These are phyloP conservation scores for Troides helena DNA, from an alignment of 2,888 invertebrate species.

Conservation along the genomic window DNA sequence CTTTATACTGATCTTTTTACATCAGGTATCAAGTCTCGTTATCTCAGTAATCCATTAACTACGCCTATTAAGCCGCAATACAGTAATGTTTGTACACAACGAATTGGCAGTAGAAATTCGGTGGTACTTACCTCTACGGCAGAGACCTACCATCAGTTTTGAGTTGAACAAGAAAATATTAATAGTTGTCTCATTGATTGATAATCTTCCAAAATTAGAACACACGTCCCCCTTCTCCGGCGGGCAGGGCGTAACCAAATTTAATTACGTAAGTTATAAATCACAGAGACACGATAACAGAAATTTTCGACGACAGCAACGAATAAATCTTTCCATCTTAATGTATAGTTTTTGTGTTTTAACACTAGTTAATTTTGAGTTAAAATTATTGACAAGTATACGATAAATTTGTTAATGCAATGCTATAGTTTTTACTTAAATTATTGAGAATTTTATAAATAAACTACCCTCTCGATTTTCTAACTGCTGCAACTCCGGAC, in stretches of 20 bases:
- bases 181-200: slow-evolving; percentile 10
- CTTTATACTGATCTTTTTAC: no score
- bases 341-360: not conserved
- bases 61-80: no score
- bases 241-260: slow-evolving; percentile 13
- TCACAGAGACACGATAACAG: slow-evolving; percentile 17
- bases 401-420: not conserved
- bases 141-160: no score
- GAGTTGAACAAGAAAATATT: not conserved
- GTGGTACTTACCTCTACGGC: no score
- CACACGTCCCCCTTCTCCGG: slow-evolving; percentile 13
- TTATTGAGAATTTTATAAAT: no score
- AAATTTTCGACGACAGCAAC: slow-evolving; percentile 7
- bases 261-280: slow-evolving; percentile 26
- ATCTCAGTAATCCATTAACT: no score
- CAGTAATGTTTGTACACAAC: no score
- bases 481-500: no score
- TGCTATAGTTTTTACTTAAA: no score
- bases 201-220: slow-evolving; percentile 23
- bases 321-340: slow-evolving; percentile 13
- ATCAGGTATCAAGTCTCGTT: no score
- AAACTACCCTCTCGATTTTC: no score
- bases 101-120: no score
- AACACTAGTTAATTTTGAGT: not conserved
- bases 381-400: not conserved